Percentiles rank a stretch among this genome's conserved stretches.
These are phyloP conservation scores for Lanistes nyassanus DNA, from an alignment of 1,140 invertebrate genomes.

Conservation along the genomic window DNA sequence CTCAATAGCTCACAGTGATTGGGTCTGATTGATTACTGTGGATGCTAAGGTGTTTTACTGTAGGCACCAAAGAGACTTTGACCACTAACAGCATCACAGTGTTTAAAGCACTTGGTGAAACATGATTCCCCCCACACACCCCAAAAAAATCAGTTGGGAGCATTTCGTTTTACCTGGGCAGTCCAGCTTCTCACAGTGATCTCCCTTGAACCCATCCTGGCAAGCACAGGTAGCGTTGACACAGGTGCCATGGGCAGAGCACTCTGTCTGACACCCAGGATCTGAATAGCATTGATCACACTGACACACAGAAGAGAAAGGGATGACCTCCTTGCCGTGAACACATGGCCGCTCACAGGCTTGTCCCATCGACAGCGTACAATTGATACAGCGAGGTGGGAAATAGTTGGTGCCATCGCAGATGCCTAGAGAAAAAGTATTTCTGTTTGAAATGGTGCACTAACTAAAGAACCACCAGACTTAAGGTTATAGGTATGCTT, in stretches of 20 bases:
- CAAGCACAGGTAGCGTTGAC: slow-evolving; percentile 57
- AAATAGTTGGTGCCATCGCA: slow-evolving; percentile 43
- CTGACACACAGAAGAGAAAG: slow-evolving; percentile 43
- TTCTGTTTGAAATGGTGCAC: no score
- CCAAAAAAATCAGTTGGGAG: no score
- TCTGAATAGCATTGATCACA: slow-evolving; percentile 53
- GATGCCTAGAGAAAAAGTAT: slow-evolving; percentile 33
- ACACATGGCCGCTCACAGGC: slow-evolving; percentile 55
- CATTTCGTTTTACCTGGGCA: slow-evolving; percentile 40
- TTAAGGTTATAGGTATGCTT: no score
- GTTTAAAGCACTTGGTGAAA: no score
- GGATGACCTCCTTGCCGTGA: slow-evolving; percentile 46
- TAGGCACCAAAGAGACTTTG: no score
- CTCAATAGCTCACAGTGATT: no score
- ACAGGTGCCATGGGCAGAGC: slow-evolving; percentile 47
- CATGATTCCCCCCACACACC: no score
- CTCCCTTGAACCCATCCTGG: slow-evolving; percentile 60
- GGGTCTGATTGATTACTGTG: no score
- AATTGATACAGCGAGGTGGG: slow-evolving; percentile 53
- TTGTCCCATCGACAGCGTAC: slow-evolving; percentile 47
- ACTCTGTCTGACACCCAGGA: slow-evolving; percentile 46
- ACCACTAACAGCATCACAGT: no score
- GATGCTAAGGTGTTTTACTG: no score
- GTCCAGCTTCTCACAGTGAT: slow-evolving; percentile 51
- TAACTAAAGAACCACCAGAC: no score